Base-by-base conservation (phyloP, 1,140 invertebrate genomes). In the Aphelenchoides fujianensis region DNA sequence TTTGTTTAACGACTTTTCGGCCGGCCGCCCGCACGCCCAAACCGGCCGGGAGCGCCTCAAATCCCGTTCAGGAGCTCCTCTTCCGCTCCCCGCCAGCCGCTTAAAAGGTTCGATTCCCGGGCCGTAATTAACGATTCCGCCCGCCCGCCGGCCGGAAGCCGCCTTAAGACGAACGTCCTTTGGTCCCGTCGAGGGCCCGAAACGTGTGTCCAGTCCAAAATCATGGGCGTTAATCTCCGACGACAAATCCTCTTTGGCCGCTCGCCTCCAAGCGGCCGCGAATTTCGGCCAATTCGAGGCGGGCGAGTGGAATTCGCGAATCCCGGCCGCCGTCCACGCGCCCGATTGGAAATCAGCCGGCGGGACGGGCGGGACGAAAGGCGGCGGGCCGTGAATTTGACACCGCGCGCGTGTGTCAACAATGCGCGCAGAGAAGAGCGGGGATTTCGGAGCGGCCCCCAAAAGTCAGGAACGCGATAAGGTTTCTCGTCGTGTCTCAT, bases 1-100 rank as follows among this genome's bases (percentile, higher is more conserved):
- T n/a, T n/a, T 23, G 41, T 48, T 48, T 48, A 48, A 48, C 41
- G 41, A 48, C 41, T 48, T n/a, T n/a, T n/a, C n/a, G n/a, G n/a
- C n/a, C 41, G 41, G 23, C 41, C 12, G 23, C 41, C 23, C 12
- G 23, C 12, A 48, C 41, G 12, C 12, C 41, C 41, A 48, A 48
- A 48, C 41, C 12, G 41, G 23, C 23, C 23, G 12, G 12, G 41
- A 16, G 12, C 12, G 41, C 41, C 23, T 48, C 41, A 23, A 48
- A n/a, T n/a, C n/a, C 41, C 41, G 41, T 48, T 48, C 41, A n/a
- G n/a, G n/a, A n/a, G 41, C 41, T 48, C 41, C 23, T 48, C 23
- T 48, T 48, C 41, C 41, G 41, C 23, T 48, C 41, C 12, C 41
- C 12, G 23, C 23, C 23, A 48, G 41, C 41, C 12, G 41, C 12